A percentile compares a stretch with the other conserved stretches of the same genome.
Conservation (phyloP, 2,113 vertebrate genomes). For the Upupa epops region DNA sequence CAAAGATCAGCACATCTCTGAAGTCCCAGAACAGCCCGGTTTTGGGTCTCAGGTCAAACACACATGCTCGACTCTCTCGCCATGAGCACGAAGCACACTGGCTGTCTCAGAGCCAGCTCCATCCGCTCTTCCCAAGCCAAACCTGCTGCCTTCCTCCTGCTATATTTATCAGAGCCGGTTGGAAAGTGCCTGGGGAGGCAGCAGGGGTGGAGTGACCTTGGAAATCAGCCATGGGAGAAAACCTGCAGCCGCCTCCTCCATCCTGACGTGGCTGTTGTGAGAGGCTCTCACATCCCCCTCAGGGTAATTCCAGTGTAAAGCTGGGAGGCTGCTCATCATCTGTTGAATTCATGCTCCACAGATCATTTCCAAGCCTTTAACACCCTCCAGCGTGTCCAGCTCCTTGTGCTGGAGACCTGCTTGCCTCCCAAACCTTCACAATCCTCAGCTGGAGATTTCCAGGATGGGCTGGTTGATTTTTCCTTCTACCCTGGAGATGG, state of each 20-base stretch:
- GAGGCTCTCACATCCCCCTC: not conserved
- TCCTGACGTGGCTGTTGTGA: not conserved
- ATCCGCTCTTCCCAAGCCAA: not conserved
- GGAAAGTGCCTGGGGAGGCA: not conserved
- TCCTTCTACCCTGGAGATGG: not conserved
- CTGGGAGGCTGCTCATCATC: not conserved
- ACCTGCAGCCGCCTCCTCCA: not conserved
- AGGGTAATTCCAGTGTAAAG: not conserved
- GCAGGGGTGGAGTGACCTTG: not conserved
- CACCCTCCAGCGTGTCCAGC: no score
- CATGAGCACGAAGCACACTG: fast-evolving
- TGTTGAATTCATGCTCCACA: not conserved
- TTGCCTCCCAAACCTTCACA: not conserved
- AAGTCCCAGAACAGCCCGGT: not conserved
- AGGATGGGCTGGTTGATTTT: not conserved
- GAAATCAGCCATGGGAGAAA: slow-evolving; percentile 20
- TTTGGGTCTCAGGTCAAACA: not conserved
- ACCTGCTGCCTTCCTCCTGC: not conserved
- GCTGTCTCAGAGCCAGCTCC: not conserved
- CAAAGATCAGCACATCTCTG: not conserved
- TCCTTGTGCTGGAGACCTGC: not conserved
- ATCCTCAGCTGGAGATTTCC: not conserved
- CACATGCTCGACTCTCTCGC: fast-evolving
- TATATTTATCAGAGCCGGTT: slow-evolving; percentile 10
- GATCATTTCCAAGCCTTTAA: not conserved